Evolutionary conservation across 1,140 invertebrate species (phyloP), one percentile per base, ranked within the genome.

Genomic region (Leptoteleia sp.): DNA sequence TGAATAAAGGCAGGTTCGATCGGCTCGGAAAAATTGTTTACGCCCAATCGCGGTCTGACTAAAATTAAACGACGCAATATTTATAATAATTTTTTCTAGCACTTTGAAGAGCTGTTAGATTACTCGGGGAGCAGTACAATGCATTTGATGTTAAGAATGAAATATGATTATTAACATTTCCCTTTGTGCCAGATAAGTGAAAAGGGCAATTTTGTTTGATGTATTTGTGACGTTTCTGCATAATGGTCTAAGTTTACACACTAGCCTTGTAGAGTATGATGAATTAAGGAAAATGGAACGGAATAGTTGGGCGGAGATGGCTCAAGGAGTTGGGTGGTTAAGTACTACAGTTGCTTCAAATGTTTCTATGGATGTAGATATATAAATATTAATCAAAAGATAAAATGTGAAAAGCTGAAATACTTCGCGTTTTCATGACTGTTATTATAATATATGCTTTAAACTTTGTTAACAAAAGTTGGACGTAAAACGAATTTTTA

Each of bases 1-100:
- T 62, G 64, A 72, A 77, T 61, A 76, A 55, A 52, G 35, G 75
- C 27, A 54, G 27, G 13, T 37, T 57, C n/a, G 52, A 54, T 64
- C 54, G 50, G 16, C 6, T 8, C 45, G 54, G 55, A 68, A 62
- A 68, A 68, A 72, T 72, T 64, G 37, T 76, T 47, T 64, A 62
- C 48, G 47, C 55, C 48, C 48, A 50, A n/a, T 3, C 22, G 4
- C 1, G 27, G 4, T 16, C 16, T 40, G n/a, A 6, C 16, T 40
- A 19, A 40, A 19, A n/a, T 19, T 38, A 38, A 15, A 38, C 2
- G 5, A 22, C 19, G 5, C 19, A 5, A 22, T 22, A 3, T 22
- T 22, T 5, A 16, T 15, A 38, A 9, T 29, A 29, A 1, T 1
- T 1, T 29, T 29, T 29, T n/a, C n/a, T n/a, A n/a, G n/a, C n/a